A percentile compares a stretch with the other conserved stretches of the same genome.
These are phyloP conservation scores for Pheosia tremula DNA, from an alignment of 2,888 invertebrate species.

Conservation along the genomic window DNA sequence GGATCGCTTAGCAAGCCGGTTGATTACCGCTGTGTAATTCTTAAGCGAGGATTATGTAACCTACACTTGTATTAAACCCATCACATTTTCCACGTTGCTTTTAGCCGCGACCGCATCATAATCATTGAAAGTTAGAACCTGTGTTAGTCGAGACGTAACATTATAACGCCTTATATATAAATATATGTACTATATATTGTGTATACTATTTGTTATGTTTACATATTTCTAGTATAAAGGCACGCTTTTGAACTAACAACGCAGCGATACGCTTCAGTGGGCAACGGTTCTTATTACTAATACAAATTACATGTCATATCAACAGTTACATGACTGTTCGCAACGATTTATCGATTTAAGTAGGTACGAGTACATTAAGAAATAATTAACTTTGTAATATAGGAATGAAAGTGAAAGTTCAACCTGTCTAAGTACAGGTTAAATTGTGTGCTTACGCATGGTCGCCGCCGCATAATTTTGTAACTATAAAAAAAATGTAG, in stretches of 20 bases:
- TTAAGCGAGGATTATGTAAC: conserved; percentile 21
- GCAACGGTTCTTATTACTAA: conserved; percentile 10
- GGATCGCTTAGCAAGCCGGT: conserved; percentile 17
- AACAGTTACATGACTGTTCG: conserved; percentile 24
- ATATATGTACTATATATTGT: no score
- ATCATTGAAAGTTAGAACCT: conserved; percentile 17
- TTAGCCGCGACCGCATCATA: conserved; percentile 15
- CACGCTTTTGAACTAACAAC: not conserved
- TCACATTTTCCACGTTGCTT: conserved; percentile 21
- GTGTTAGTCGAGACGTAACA: conserved; percentile 12
- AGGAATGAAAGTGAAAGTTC: conserved; percentile 37
- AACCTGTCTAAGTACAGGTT: conserved; percentile 20
- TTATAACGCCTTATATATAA: not conserved
- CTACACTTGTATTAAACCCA: conserved; percentile 21
- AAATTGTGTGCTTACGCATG: conserved; percentile 18
- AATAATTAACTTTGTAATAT: conserved; percentile 35
- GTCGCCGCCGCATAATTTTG: conserved; percentile 11
- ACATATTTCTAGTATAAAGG: not conserved
- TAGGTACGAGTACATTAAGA: conserved; percentile 26
- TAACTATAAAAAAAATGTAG: conserved; percentile 7
- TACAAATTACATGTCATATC: conserved; percentile 27
- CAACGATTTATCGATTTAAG: conserved; percentile 20
- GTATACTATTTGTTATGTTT: not conserved
- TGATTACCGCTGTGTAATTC: conserved; percentile 24
- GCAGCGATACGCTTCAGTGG: conserved; percentile 13